Conservation (phyloP, 2,113 vertebrate genomes). For the Oriolus oriolus region DNA sequence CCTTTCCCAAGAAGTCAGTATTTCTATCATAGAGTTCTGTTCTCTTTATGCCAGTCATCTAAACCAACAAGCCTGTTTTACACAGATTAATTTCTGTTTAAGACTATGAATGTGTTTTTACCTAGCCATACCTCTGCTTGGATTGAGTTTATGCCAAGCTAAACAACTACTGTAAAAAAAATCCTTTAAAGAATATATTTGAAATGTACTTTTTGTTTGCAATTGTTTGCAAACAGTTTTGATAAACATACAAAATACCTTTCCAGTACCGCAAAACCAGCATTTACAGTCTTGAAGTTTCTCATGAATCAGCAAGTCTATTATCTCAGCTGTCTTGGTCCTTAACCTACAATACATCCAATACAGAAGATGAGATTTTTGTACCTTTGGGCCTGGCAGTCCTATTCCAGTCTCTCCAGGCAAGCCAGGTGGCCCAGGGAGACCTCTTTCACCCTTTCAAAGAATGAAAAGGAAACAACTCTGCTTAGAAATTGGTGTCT, state of each 20-base stretch:
- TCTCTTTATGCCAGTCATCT: neutral
- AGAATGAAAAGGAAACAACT: neutral
- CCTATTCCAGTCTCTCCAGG: conserved; percentile 86
- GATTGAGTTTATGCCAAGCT: neutral
- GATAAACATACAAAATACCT: neutral
- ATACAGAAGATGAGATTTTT: neutral
- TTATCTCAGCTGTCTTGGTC: neutral
- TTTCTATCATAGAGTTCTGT: neutral
- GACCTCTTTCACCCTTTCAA: conserved; percentile 85
- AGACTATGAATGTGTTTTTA: neutral
- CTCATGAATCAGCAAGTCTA: neutral
- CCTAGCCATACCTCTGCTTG: neutral
- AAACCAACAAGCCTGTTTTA: neutral
- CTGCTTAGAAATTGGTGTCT: neutral
- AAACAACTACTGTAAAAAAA: neutral
- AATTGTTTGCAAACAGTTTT: neutral
- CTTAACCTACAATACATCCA: neutral
- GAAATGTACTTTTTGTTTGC: neutral
- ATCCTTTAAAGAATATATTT: neutral
- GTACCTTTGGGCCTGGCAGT: conserved; percentile 84
- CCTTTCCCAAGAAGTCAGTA: neutral
- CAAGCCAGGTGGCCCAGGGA: conserved; percentile 78
- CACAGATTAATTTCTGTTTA: neutral
- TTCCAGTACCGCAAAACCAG: neutral
- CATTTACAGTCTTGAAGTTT: neutral